Evolutionary conservation across 2,113 vertebrate genomes (phyloP).

Genomic region (Clupea harengus): DNA sequence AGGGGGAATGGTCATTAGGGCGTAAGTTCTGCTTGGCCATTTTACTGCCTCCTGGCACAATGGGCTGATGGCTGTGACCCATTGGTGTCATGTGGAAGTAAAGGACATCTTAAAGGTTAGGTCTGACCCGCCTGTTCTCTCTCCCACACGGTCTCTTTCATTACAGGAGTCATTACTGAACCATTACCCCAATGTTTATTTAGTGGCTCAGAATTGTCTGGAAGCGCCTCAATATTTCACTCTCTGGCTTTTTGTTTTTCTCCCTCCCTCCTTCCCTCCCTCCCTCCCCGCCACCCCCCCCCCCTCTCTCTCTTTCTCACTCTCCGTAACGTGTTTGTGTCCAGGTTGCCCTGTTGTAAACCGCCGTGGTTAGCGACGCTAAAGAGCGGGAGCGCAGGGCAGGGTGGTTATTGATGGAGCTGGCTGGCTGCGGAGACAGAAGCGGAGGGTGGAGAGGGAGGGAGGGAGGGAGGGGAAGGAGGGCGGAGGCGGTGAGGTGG

Average conservation of each 20-base stretch:
- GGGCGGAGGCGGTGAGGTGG: conserved; percentile 1
- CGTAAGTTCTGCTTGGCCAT: not conserved
- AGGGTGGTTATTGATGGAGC: not conserved
- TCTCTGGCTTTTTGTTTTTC: conserved; percentile 1
- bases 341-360: conserved; percentile 45
- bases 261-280: not conserved
- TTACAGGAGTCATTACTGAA: conserved; percentile 59
- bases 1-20: not conserved
- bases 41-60: conserved; percentile 18
- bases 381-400: not conserved
- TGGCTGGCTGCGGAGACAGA: not conserved
- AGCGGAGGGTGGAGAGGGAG: conserved; percentile 34
- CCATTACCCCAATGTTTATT: conserved; percentile 64
- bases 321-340: conserved; percentile 42
- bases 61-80: conserved; percentile 4
- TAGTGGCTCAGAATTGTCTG: conserved; percentile 37
- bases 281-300: conserved; percentile 40
- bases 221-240: conserved; percentile 14
- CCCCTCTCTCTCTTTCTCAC: not conserved
- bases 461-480: not conserved
- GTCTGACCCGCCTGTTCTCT: conserved; percentile 61
- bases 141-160: conserved; percentile 67
- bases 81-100: not conserved
- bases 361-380: not conserved
- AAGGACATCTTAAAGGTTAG: conserved; percentile 48